Percentiles rank a stretch among this genome's conserved stretches.
Evolutionary conservation across 2,113 vertebrate species (phyloP).

Genomic region (Alethe castanea): DNA sequence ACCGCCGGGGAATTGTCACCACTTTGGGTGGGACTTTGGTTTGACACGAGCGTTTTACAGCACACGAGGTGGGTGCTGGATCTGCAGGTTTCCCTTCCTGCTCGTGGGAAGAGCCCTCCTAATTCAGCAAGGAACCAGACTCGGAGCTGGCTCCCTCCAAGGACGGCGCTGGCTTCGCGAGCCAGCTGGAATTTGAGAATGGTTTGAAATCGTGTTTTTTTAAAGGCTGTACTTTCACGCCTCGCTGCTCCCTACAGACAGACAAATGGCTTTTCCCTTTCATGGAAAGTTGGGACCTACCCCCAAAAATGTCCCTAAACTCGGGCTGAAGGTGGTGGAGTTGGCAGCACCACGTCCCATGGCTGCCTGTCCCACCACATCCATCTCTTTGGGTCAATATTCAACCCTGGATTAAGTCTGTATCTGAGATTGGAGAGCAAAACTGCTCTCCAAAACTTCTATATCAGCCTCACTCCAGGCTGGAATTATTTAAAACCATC

Average conservation of each 20-base stretch:
- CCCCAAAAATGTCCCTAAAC: not conserved
- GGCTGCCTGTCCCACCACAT: not conserved
- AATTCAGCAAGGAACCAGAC: not conserved
- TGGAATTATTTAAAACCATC: not conserved
- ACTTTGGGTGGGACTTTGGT: not conserved
- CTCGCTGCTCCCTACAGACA: not conserved
- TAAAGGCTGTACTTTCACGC: not conserved
- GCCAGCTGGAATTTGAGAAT: not conserved
- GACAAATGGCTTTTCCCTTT: slow-evolving; percentile 9
- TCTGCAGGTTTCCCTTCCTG: not conserved
- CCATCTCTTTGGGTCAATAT: not conserved
- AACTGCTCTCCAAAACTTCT: not conserved
- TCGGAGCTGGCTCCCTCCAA: not conserved
- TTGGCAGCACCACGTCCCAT: not conserved
- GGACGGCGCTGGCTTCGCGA: rapidly evolving
- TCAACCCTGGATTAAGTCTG: not conserved
- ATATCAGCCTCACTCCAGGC: not conserved
- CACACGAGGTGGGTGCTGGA: not conserved
- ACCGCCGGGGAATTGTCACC: not conserved
- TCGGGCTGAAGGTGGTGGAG: not conserved
- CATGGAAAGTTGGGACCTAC: slow-evolving; percentile 1
- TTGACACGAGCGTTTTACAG: not conserved
- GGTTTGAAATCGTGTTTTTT: not conserved
- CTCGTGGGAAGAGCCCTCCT: not conserved
- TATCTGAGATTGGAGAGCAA: not conserved